Conservation (phyloP, 2,113 vertebrate genomes). For the Dromaius novaehollandiae region DNA sequence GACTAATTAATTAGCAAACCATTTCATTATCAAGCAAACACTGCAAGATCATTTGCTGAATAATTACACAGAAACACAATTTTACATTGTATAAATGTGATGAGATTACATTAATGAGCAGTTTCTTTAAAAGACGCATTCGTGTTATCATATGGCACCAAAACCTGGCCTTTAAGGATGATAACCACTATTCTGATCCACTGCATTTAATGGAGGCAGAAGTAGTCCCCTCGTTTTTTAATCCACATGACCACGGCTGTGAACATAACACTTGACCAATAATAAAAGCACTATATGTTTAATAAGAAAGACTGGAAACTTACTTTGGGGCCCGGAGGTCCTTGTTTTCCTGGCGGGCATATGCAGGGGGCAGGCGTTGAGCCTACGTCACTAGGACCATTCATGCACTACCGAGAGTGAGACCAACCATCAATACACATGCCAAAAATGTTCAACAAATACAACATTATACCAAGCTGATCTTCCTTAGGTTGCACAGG, state of each 20-base stretch:
- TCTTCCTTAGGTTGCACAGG: neutral
- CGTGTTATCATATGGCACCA: neutral
- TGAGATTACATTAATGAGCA: neutral
- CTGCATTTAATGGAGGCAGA: neutral
- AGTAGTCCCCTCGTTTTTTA: neutral
- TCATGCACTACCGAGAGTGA: constrained; percentile 83
- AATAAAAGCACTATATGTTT: fast-evolving
- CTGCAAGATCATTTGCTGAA: neutral
- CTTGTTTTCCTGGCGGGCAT: constrained; percentile 89
- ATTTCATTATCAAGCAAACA: neutral
- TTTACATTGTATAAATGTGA: neutral
- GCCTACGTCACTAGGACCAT: constrained; percentile 85
- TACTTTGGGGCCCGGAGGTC: constrained; percentile 86
- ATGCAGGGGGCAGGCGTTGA: constrained; percentile 86
- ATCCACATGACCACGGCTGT: neutral
- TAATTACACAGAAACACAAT: neutral
- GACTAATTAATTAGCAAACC: neutral
- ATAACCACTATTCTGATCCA: neutral
- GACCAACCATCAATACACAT: neutral
- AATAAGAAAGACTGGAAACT: constrained; percentile 30
- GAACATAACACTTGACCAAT: neutral
- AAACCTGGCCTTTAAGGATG: neutral
- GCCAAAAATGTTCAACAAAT: neutral
- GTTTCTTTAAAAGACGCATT: neutral
- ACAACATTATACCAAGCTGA: neutral